Conservation (phyloP, 2,888 invertebrate species). For the Mylabris sibirica region DNA sequence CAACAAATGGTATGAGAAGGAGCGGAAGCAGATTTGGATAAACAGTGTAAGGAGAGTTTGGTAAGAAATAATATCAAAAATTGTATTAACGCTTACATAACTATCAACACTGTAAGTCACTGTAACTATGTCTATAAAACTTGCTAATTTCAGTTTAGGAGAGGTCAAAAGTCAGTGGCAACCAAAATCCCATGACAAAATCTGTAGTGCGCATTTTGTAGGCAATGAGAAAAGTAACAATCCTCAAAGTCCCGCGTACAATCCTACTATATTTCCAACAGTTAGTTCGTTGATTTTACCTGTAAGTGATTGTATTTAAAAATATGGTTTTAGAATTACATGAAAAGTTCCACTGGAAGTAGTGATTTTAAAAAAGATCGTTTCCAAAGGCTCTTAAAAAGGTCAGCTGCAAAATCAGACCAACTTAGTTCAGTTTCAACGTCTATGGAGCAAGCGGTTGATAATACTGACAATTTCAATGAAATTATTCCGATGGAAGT, state of each 20-base stretch:
- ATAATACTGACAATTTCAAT: not conserved
- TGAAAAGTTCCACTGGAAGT: not conserved
- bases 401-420: not conserved
- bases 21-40: conserved; percentile 4
- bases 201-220: conserved; percentile 16
- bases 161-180: not conserved
- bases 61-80: conserved; percentile 1
- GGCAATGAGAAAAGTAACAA: conserved; percentile 7
- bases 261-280: conserved; percentile 15
- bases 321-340: not conserved
- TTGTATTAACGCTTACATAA: not conserved
- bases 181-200: conserved; percentile 1
- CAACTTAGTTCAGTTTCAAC: not conserved
- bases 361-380: not conserved
- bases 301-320: not conserved
- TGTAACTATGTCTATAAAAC: not conserved
- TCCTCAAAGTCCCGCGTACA: conserved; percentile 6
- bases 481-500: not conserved
- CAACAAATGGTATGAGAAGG: conserved; percentile 7
- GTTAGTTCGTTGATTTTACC: not conserved
- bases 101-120: not conserved
- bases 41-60: conserved; percentile 11
- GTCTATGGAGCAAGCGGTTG: not conserved
- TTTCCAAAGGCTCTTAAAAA: too few relatives aligned
- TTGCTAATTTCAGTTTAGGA: not conserved